Evolutionary conservation across 2,113 vertebrate genomes (phyloP).

Genomic region (Cephalophus harveyi): DNA sequence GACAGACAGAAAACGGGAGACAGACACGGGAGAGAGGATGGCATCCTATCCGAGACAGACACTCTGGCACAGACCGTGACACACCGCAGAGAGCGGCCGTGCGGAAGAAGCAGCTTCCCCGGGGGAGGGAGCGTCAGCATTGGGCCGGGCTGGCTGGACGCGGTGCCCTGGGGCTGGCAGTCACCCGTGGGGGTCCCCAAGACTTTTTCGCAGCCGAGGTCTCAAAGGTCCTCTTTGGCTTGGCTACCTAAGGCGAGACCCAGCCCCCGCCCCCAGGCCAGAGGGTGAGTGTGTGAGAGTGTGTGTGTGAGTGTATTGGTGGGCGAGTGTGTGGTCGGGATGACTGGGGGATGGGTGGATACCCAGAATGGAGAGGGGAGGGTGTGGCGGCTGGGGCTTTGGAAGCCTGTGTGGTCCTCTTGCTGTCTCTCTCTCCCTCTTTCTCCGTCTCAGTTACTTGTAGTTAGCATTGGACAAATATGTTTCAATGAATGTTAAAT

Average conservation of each 20-base stretch:
- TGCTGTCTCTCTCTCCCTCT: neutral
- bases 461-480: neutral
- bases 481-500: neutral
- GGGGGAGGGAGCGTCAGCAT: neutral
- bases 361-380: neutral
- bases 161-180: neutral
- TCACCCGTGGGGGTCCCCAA: no score
- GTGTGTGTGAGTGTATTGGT: no score
- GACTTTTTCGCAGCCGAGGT: no score
- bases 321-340: accelerated
- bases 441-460: neutral
- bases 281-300: no score
- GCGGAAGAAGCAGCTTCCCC: neutral
- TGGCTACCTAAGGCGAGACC: no score
- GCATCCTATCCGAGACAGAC: no score
- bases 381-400: accelerated
- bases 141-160: neutral
- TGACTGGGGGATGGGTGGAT: accelerated
- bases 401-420: neutral
- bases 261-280: no score
- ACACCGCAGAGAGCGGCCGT: neutral
- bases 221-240: no score
- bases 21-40: no score
- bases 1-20: no score
- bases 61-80: no score